phyloP scores from a whole-genome alignment of 2,113 vertebrate genomes.

The Pelecanus crispus region DNA sequence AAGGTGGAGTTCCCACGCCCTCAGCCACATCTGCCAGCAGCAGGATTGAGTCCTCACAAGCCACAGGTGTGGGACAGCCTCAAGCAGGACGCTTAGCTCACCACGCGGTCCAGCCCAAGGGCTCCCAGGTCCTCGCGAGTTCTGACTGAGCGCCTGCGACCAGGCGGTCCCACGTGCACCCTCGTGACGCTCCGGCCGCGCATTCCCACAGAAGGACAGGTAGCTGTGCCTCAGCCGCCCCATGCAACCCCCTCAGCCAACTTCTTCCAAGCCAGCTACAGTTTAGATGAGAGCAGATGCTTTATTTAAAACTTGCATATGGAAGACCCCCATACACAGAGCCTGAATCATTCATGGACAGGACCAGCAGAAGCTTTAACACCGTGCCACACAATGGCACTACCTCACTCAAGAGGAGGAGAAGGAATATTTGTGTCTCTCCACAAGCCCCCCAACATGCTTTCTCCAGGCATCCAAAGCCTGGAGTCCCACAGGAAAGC shows the following conservation, averaged over 20 bases:
- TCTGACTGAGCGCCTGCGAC: background rate
- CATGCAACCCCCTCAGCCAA: background rate
- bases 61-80: background rate
- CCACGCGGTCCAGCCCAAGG: background rate
- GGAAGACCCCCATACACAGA: background rate
- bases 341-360: background rate
- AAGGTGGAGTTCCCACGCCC: background rate
- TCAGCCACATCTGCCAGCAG: background rate
- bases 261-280: background rate
- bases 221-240: background rate
- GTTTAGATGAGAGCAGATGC: background rate
- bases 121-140: background rate
- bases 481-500: background rate
- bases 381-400: background rate
- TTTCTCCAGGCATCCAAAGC: background rate
- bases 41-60: background rate
- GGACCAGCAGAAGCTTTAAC: background rate
- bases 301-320: background rate
- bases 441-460: background rate
- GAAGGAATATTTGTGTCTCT: background rate
- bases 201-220: background rate
- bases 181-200: rapidly evolving
- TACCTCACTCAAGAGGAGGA: background rate
- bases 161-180: rapidly evolving
- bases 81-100: background rate